A percentile compares a stretch with the other conserved stretches of the same genome.
Conservation (phyloP, 2,888 invertebrate genomes). For the Tholera decimalis region DNA sequence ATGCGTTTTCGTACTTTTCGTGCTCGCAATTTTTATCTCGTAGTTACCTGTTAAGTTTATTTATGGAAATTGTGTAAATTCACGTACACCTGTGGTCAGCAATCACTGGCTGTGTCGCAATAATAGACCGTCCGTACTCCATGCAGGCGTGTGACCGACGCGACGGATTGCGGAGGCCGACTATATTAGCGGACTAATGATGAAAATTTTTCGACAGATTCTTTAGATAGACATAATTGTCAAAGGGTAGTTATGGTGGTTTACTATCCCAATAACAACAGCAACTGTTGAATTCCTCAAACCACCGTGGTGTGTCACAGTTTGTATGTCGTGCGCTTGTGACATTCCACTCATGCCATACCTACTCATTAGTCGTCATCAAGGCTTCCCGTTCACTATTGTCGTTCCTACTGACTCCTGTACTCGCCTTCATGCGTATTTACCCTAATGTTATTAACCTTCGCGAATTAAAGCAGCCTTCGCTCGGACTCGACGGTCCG, state of each 20-base stretch:
- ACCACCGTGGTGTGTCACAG: constrained; percentile 61
- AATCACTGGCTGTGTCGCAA: constrained; percentile 68
- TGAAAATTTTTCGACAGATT: constrained; percentile 56
- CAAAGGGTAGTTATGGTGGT: constrained; percentile 19
- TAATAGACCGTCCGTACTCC: constrained; percentile 37
- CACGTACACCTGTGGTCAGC: constrained; percentile 49
- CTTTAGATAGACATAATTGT: constrained; percentile 27
- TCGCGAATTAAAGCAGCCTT: constrained; percentile 60
- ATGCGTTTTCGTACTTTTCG: constrained; percentile 50
- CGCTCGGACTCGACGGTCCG: constrained; percentile 20
- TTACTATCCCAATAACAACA: constrained; percentile 22
- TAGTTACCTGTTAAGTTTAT: constrained; percentile 50
- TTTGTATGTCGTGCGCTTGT: constrained; percentile 75
- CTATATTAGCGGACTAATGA: constrained; percentile 74
- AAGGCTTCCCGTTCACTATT: constrained; percentile 75
- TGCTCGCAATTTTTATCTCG: constrained; percentile 52
- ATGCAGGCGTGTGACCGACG: constrained; percentile 50
- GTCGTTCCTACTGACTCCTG: constrained; percentile 65
- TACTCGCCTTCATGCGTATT: constrained; percentile 73
- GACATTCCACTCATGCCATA: constrained; percentile 77
- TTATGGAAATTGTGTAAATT: constrained; percentile 60
- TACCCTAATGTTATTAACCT: constrained; percentile 75
- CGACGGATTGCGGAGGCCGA: constrained; percentile 68
- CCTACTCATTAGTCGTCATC: constrained; percentile 67
- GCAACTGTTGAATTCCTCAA: constrained; percentile 57